Evolutionary conservation across 1,140 invertebrate genomes (phyloP).

Genomic region (Odontomachus brunneus): DNA sequence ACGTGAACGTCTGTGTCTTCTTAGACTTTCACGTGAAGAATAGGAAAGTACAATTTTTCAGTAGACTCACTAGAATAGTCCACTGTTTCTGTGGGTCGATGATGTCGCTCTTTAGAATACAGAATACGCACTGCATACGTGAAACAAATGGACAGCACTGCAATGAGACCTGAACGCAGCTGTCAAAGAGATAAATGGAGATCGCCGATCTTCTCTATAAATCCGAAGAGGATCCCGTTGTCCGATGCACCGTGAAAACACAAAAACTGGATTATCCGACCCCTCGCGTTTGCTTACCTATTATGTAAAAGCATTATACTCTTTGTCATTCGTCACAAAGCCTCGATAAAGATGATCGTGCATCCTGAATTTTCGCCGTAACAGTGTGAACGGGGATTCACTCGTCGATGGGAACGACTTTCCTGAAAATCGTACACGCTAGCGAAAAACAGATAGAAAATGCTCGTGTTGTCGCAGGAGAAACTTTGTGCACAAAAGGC

Average conservation of each 20-base stretch:
- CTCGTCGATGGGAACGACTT: background rate
- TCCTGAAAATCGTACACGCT: background rate
- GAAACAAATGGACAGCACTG: no score
- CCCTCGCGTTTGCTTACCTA: slow-evolving; percentile 58
- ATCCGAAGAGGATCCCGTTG: slow-evolving; percentile 58
- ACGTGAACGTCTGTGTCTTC: no score
- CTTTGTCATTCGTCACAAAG: slow-evolving; percentile 72
- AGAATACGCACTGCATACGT: no score
- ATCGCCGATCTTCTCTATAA: background rate
- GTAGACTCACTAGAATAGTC: no score
- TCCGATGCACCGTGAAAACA: slow-evolving; percentile 73
- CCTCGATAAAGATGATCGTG: slow-evolving; percentile 59
- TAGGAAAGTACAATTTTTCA: no score
- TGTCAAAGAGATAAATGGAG: background rate
- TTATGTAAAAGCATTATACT: slow-evolving; percentile 78
- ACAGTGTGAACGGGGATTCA: background rate
- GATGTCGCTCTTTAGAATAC: no score
- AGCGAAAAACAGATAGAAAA: no score
- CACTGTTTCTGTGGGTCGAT: no score
- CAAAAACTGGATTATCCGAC: slow-evolving; percentile 64
- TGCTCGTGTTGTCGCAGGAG: no score
- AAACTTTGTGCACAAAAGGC: no score
- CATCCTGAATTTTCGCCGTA: slow-evolving; percentile 11
- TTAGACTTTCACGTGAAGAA: no score
- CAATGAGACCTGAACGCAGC: no score